These are phyloP conservation scores for Pachyramphus minor DNA, from an alignment of 2,113 vertebrate genomes.

Conservation along the genomic window DNA sequence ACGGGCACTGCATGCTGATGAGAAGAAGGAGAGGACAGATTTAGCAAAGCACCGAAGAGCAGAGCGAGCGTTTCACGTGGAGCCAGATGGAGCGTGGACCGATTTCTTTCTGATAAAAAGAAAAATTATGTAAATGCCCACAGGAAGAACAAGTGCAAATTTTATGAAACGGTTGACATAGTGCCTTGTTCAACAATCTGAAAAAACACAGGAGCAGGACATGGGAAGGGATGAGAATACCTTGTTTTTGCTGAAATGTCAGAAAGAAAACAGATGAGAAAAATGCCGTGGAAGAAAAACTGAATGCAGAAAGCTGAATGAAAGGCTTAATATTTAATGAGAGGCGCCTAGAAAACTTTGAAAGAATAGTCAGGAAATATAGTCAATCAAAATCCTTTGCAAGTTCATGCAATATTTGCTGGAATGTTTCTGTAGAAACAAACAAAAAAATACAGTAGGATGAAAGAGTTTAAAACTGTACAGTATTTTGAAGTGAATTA, in stretches of 20 bases:
- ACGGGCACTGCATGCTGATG: not conserved
- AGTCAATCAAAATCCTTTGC: not conserved
- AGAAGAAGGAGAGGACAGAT: not conserved
- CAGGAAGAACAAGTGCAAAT: not conserved
- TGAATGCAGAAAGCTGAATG: not conserved
- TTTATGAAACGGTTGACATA: not conserved
- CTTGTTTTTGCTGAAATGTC: not conserved
- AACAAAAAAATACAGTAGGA: not conserved
- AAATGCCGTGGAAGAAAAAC: conserved; percentile 21
- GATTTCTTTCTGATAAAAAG: not conserved
- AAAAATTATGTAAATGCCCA: not conserved
- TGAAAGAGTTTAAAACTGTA: not conserved
- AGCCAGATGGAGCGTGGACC: not conserved
- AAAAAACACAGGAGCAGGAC: not conserved
- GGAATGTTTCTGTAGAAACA: not conserved
- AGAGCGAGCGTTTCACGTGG: accelerated
- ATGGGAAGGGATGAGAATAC: not conserved
- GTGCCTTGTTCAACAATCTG: not conserved
- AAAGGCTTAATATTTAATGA: not conserved
- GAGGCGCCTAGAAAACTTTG: not conserved
- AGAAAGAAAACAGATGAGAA: not conserved
- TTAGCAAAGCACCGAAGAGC: not conserved
- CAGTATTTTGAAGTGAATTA: not conserved
- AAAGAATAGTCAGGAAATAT: not conserved
- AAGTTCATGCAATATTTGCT: not conserved